Percentiles rank a stretch among this genome's conserved stretches.
phyloP scores from a whole-genome alignment of 2,797 vertebrate species.

The Pempheris klunzingeri region DNA sequence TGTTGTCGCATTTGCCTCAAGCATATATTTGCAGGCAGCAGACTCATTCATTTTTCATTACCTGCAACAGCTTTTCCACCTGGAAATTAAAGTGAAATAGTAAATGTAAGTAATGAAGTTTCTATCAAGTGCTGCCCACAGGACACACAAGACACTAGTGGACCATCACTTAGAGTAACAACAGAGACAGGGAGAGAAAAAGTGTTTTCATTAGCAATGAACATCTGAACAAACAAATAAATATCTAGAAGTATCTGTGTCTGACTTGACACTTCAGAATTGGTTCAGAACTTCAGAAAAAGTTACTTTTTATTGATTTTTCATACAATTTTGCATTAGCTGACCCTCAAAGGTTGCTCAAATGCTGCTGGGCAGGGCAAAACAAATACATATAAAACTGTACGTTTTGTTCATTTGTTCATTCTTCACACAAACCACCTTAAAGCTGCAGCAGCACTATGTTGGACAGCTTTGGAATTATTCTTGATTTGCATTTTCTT shows the following conservation, averaged over 20 bases:
- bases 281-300: no score
- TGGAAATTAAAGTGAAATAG: slow-evolving; percentile 57
- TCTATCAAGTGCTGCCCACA: slow-evolving; percentile 11
- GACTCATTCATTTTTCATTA: slow-evolving; percentile 62
- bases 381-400: no score
- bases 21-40: slow-evolving; percentile 36
- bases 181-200: slow-evolving; percentile 12
- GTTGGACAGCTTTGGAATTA: neutral
- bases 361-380: no score
- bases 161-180: slow-evolving; percentile 10
- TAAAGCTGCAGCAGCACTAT: slow-evolving; percentile 1
- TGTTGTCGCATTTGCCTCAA: slow-evolving; percentile 39
- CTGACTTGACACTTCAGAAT: no score
- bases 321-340: no score
- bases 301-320: no score
- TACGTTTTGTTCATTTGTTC: no score
- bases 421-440: neutral
- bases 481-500: neutral
- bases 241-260: no score
- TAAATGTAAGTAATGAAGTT: slow-evolving; percentile 52
- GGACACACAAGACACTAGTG: slow-evolving; percentile 22
- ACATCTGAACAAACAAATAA: neutral
- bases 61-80: slow-evolving; percentile 28
- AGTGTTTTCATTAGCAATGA: neutral
- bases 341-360: no score